Evolutionary conservation across 2,797 vertebrate species (phyloP), one percentile per base, ranked within the genome.

Genomic region (Stomatorhinus walkeri): DNA sequence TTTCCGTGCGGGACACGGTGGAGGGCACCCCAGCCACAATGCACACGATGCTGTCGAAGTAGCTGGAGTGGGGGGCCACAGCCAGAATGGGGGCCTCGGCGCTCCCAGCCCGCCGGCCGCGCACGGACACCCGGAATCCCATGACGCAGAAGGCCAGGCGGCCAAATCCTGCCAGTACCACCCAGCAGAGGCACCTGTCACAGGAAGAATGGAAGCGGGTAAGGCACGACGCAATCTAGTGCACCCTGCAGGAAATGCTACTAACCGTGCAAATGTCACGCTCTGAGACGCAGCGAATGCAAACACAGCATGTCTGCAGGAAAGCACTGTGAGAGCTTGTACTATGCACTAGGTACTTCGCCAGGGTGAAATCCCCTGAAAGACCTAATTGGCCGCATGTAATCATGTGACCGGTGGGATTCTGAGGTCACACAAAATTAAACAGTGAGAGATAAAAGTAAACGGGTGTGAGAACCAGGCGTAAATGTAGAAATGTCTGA

Each of bases 41-140:
- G 91, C 96, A 97, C 89, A 96, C 95, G 0, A 99, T 97, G 52
- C 96, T 97, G 88, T 99, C 98, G 14, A 98, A 99, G 93, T 98
- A 99, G 0, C 96, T 96, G 40, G 98, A 99, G 92, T 99, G 98
- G 64, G 98, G 98, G 4, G 98, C 98, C 88, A 95, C 98, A 0
- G 95, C 97, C 87, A 99, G 94, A 91, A 99, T 96, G 0, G 98
- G 97, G 0, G 98, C 98, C 89, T 98, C 96, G 1, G 5, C 19
- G 0, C 94, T 95, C 89, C 91, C 93, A 0, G 95, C 98, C 28
- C 94, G 92, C 91, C 94, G 95, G 6, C 98, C 98, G 89, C 97
- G 98, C 19, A 98, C 95, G 40, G 95, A 94, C 68, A 99, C 96
- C n/a, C 90, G 92, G 93, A 99, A 99, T 56, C 98, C 98, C 97